Conservation (phyloP, 2,888 invertebrate species). For the Drosophila koepferae region DNA sequence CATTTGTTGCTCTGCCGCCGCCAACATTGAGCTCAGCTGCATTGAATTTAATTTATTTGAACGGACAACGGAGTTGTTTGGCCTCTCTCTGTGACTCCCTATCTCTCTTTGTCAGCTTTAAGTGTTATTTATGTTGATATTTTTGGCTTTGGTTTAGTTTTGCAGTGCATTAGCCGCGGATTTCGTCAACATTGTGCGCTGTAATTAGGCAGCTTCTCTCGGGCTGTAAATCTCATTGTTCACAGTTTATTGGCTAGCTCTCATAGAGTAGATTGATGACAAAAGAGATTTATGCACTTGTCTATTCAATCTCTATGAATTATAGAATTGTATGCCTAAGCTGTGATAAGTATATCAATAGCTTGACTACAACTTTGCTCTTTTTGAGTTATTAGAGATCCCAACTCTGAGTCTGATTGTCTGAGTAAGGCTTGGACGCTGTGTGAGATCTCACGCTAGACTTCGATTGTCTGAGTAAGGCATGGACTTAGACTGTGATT, state of each 20-base stretch:
- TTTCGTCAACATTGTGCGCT: slow-evolving; percentile 61
- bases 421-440: not conserved
- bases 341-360: slow-evolving; percentile 8
- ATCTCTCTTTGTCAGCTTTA: slow-evolving; percentile 54
- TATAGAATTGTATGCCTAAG: slow-evolving; percentile 31
- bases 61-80: slow-evolving; percentile 50
- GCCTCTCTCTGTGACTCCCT: not conserved
- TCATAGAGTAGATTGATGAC: slow-evolving; percentile 58
- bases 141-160: slow-evolving; percentile 70
- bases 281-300: not conserved
- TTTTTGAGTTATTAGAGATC: not conserved
- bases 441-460: not conserved
- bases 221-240: slow-evolving; percentile 70
- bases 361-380: not conserved
- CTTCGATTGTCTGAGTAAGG: not conserved
- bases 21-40: slow-evolving; percentile 67
- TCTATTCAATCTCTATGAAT: slow-evolving; percentile 30
- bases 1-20: slow-evolving; percentile 81
- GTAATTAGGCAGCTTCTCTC: slow-evolving; percentile 73
- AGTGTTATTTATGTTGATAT: slow-evolving; percentile 80
- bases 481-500: too few species aligned
- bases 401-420: not conserved
- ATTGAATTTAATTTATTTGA: slow-evolving; percentile 77
- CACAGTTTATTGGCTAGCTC: slow-evolving; percentile 70
- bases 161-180: slow-evolving; percentile 72